Base-by-base conservation (phyloP, 2,888 invertebrate genomes). In the Coleophora flavipennella region DNA sequence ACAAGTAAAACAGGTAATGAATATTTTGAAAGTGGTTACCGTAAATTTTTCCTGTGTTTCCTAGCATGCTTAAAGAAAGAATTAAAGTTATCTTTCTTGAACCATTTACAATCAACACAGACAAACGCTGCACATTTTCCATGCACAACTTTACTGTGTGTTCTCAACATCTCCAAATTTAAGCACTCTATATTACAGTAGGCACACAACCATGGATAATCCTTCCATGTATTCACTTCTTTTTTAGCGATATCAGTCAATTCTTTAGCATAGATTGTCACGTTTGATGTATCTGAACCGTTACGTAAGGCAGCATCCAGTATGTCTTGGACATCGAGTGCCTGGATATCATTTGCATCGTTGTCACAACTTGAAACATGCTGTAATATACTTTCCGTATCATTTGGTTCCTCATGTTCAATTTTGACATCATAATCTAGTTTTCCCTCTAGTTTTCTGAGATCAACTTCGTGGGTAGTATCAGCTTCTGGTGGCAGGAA, bases 91-190 rank as follows among this genome's bases (percentile, higher is more conserved):
- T 87, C 85, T 10, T 88, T 86, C 67, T 87, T 83, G 50, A 87
- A 88, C 40, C 29, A n/a, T 8, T 89, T 88, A 58, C 91, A 91
- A 53, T 91, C 89, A 13, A 88, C 85, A 58, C 91, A 92, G 55
- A 86, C 83, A 53, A 89, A 91, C 6, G 88, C 87, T 1, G 87
- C 79, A 45, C 87, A 85, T 51, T 89, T 89, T 33, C 87, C 87
- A 51, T 91, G 91, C 1, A 87, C 85, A 7, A 79, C 70, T 45
- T 86, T 85, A 35, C 87, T 87, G 57, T 92, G 91, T 1, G 87
- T 81, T 39, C 89, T 70, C 28, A 91, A 65, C 33, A 65, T 74
- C 0, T 63, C 65, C 13, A 79, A 49, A 36, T 74, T 70, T 1
- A 71, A 47, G 46, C 80, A 83, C 45, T 80, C 80, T 6, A 76